A percentile compares a stretch with the other conserved stretches of the same genome.
phyloP scores from a whole-genome alignment of 92 coral and sea anemone genomes.

The Siderastrea siderea region DNA sequence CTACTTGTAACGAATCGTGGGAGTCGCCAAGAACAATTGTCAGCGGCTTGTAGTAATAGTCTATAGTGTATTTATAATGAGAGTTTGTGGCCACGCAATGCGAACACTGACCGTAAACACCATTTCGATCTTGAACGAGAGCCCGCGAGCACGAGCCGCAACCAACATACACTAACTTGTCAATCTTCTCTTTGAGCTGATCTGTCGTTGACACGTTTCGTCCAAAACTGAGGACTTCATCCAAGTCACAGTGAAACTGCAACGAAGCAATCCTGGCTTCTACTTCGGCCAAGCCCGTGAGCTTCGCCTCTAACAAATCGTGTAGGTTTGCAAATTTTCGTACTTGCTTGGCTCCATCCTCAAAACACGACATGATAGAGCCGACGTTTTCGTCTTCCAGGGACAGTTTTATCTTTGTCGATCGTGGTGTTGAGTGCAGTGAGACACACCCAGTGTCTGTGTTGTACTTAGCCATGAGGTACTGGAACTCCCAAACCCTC shows the following conservation, averaged over 20 bases:
- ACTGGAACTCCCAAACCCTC: slow-evolving; percentile 85
- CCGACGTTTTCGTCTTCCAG: slow-evolving; percentile 43
- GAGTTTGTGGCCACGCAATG: slow-evolving; percentile 70
- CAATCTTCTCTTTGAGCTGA: slow-evolving; percentile 22
- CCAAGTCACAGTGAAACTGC: slow-evolving; percentile 28
- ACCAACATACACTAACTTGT: slow-evolving; percentile 78
- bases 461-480: slow-evolving; percentile 78
- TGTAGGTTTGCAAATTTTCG: slow-evolving; percentile 55
- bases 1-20: slow-evolving; percentile 38
- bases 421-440: slow-evolving; percentile 87
- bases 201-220: slow-evolving; percentile 19
- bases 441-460: slow-evolving; percentile 39
- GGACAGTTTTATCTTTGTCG: slow-evolving; percentile 75
- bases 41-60: slow-evolving; percentile 70
- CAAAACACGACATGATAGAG: slow-evolving; percentile 32
- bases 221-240: slow-evolving; percentile 35
- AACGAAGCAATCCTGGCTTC: slow-evolving; percentile 58
- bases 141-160: slow-evolving; percentile 82
- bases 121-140: slow-evolving; percentile 81
- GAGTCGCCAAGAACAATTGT: slow-evolving; percentile 51
- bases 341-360: slow-evolving; percentile 10
- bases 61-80: slow-evolving; percentile 60
- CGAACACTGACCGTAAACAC: slow-evolving; percentile 86
- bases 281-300: slow-evolving; percentile 75
- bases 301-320: slow-evolving; percentile 81